Conservation (phyloP, 2,888 invertebrate species). For the Petrolisthes cinctipes region DNA sequence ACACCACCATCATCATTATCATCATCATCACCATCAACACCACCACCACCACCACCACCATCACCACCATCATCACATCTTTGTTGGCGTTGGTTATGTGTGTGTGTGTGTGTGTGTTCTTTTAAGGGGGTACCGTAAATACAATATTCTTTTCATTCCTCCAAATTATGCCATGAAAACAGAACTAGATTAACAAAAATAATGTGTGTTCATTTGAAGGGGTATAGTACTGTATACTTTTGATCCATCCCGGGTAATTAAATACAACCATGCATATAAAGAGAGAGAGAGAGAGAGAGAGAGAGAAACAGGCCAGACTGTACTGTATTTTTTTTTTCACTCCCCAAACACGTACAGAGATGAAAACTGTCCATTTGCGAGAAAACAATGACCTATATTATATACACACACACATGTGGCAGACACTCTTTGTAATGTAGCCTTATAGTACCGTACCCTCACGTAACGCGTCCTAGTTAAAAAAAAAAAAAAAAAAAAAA, state of each 20-base stretch:
- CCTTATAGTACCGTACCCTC: too few relatives aligned
- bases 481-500: too few relatives aligned
- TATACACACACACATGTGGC: neutral
- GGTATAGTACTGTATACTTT: neutral
- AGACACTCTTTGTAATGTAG: neutral
- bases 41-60: too few relatives aligned
- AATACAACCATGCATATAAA: neutral
- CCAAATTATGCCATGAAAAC: neutral
- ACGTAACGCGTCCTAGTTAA: too few relatives aligned
- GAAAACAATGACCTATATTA: too few relatives aligned
- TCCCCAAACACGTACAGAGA: neutral
- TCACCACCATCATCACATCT: too few relatives aligned
- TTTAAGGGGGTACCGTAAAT: neutral
- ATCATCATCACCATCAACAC: too few relatives aligned
- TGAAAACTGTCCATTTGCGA: neutral
- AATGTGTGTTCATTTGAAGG: neutral
- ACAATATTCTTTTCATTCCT: neutral
- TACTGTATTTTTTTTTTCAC: neutral
- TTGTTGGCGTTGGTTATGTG: neutral
- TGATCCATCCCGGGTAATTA: neutral
- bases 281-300: conserved; percentile 20
- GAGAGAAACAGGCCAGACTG: neutral
- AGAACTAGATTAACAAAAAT: neutral
- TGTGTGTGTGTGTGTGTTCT: conserved; percentile 14
- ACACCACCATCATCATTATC: too few relatives aligned